These are phyloP conservation scores for Rhinopomastus cyanomelas DNA, from an alignment of 2,113 vertebrate species.

Conservation along the genomic window DNA sequence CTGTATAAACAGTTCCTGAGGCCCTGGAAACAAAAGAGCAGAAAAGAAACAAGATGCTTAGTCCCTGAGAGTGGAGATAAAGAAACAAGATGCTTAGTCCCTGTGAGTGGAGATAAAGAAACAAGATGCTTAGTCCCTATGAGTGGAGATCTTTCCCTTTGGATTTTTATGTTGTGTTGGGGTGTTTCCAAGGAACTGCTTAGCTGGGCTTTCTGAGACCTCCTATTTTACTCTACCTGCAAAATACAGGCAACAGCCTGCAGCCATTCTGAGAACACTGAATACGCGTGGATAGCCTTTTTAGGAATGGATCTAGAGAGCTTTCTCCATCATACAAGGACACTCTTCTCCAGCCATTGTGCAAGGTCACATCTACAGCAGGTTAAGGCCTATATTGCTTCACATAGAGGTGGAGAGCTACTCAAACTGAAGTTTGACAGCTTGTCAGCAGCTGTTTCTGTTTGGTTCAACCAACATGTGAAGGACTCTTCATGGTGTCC, in stretches of 20 bases:
- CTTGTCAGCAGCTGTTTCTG: neutral
- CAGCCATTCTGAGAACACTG: neutral
- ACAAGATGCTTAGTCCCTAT: too few relatives aligned
- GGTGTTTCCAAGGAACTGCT: neutral
- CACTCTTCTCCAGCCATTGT: neutral
- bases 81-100: neutral
- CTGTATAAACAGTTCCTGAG: constrained; percentile 96
- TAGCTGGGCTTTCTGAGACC: neutral
- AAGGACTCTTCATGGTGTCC: neutral
- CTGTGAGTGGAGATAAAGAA: neutral
- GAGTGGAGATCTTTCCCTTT: too few relatives aligned
- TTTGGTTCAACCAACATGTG: rapidly evolving
- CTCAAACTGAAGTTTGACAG: neutral
- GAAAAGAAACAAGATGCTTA: neutral
- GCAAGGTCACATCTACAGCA: neutral
- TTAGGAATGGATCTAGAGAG: neutral
- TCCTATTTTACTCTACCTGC: neutral
- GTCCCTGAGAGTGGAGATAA: neutral
- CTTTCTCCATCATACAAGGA: neutral
- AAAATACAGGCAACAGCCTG: neutral
- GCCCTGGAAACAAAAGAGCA: constrained; percentile 79
- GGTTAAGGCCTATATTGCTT: neutral
- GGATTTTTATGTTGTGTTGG: too few relatives aligned
- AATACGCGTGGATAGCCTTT: neutral
- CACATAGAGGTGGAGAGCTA: neutral